Conservation (phyloP, 2,797 vertebrate species). For the Melopsittacus undulatus region DNA sequence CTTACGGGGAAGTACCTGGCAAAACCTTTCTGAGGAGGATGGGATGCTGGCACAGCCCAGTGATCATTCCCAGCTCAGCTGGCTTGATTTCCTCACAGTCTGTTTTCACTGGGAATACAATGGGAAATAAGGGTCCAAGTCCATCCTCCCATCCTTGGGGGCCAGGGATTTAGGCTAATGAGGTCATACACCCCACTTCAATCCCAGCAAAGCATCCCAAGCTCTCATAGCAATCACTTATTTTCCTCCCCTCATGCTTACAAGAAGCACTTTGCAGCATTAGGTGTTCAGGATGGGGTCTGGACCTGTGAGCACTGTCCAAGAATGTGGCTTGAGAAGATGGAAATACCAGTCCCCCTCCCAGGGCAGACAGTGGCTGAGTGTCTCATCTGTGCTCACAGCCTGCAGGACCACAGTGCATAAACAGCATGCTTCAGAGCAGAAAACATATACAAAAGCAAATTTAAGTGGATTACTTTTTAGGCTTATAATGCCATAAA, state of each 20-base stretch:
- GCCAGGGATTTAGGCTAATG: neutral
- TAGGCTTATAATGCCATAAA: neutral
- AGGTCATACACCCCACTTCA: fast-evolving
- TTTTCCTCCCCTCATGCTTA: neutral
- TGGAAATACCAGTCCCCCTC: neutral
- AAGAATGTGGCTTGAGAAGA: neutral
- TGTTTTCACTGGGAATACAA: neutral
- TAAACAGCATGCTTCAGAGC: neutral
- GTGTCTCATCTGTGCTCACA: neutral
- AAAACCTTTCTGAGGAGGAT: neutral
- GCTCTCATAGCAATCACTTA: neutral
- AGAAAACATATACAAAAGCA: neutral
- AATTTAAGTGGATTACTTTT: neutral
- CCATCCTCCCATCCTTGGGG: neutral
- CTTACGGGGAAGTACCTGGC: neutral
- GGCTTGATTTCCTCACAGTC: neutral
- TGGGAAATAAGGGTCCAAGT: neutral
- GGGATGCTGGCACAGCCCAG: neutral
- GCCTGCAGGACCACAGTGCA: neutral
- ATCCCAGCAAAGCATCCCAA: neutral
- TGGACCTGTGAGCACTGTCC: neutral
- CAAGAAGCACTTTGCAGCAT: neutral
- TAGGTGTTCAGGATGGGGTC: neutral
- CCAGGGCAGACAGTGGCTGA: neutral
- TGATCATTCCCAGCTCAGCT: neutral